Conservation (phyloP, 2,888 invertebrate genomes). For the Lapara coniferarum region DNA sequence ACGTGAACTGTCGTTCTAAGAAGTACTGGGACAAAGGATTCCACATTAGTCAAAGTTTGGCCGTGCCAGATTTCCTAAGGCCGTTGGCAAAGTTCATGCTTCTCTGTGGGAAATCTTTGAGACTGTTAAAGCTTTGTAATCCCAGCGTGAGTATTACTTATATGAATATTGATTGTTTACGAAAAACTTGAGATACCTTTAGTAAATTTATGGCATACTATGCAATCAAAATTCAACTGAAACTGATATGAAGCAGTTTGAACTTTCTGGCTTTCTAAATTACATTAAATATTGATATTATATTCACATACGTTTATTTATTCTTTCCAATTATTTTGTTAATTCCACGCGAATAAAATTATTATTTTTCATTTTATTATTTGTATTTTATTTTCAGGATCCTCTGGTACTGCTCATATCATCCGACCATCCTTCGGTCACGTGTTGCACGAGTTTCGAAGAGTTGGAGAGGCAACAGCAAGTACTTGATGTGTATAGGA, state of each 20-base stretch:
- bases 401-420: constrained; percentile 80
- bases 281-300: too few relatives aligned
- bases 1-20: constrained; percentile 85
- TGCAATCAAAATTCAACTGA: too few relatives aligned
- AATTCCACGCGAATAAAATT: too few relatives aligned
- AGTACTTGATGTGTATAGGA: constrained; percentile 77
- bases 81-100: constrained; percentile 86
- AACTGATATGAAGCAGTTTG: too few relatives aligned
- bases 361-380: not conserved
- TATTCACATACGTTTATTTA: too few relatives aligned
- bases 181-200: too few relatives aligned
- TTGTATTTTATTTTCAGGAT: constrained; percentile 61
- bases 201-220: too few relatives aligned
- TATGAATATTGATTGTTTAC: not conserved
- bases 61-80: constrained; percentile 87
- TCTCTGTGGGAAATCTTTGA: constrained; percentile 89
- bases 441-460: constrained; percentile 79
- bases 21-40: constrained; percentile 88
- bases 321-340: too few relatives aligned
- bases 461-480: constrained; percentile 77
- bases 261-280: too few relatives aligned
- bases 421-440: constrained; percentile 79
- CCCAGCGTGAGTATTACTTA: constrained; percentile 82
- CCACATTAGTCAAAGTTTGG: constrained; percentile 74
- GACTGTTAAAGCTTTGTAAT: constrained; percentile 87